Conservation (phyloP, 2,888 invertebrate genomes). For the Diaperis boleti region DNA sequence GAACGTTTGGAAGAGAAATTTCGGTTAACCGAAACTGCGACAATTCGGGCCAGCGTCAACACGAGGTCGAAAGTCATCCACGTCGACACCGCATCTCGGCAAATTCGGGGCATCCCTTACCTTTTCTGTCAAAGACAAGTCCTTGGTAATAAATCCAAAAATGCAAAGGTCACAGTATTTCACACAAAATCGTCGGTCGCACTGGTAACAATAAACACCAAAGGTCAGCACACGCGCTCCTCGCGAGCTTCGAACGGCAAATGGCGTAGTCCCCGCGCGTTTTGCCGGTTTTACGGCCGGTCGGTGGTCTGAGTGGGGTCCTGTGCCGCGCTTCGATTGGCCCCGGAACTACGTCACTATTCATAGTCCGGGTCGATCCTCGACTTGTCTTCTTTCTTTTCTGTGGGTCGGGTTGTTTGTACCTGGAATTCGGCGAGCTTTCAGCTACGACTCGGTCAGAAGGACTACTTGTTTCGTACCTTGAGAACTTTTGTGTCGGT, state of each 20-base stretch:
- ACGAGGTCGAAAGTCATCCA: too few relatives aligned
- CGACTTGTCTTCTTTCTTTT: constrained; percentile 28
- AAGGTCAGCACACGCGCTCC: constrained; percentile 19
- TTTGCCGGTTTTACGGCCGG: constrained; percentile 52
- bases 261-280: constrained; percentile 49
- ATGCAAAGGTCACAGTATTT: constrained; percentile 11
- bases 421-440: too few relatives aligned
- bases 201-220: constrained; percentile 16
- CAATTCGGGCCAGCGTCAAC: too few relatives aligned
- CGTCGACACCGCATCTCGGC: not conserved
- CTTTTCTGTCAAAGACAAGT: not conserved
- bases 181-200: too few relatives aligned
- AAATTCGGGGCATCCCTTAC: constrained; percentile 2
- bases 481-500: too few relatives aligned
- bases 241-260: constrained; percentile 32
- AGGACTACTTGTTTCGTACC: too few relatives aligned
- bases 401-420: constrained; percentile 12
- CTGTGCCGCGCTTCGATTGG: constrained; percentile 46
- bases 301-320: constrained; percentile 49
- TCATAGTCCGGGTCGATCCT: constrained; percentile 47
- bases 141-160: constrained; percentile 21
- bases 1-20: too few relatives aligned
- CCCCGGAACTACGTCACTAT: constrained; percentile 48
- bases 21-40: too few relatives aligned
- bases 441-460: too few relatives aligned